A percentile compares a stretch with the other conserved stretches of the same genome.
phyloP scores from a whole-genome alignment of 2,888 invertebrate species.

The Timema podura region DNA sequence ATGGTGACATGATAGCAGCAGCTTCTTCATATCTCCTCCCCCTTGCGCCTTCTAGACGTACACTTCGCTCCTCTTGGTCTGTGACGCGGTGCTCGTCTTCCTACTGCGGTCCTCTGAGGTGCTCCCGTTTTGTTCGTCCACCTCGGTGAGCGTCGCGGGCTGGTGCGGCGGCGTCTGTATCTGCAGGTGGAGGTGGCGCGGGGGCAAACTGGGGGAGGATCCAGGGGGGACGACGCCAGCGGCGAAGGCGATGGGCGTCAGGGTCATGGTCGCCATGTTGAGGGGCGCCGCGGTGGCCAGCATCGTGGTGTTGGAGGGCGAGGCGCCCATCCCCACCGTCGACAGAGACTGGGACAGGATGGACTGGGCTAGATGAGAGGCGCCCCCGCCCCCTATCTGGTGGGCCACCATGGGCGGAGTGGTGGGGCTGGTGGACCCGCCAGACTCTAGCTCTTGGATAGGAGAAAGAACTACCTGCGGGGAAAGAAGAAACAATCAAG shows the following conservation, averaged over 20 bases:
- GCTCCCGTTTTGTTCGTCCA: slow-evolving; percentile 24
- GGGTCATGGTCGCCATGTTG: slow-evolving; percentile 37
- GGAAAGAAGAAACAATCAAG: background rate
- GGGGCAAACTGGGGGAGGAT: slow-evolving; percentile 36
- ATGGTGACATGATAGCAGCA: too few relatives aligned
- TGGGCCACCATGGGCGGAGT: too few relatives aligned
- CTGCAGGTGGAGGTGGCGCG: slow-evolving; percentile 37
- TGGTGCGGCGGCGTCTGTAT: slow-evolving; percentile 35
- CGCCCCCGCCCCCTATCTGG: slow-evolving; percentile 47
- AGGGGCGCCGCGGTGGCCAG: slow-evolving; percentile 38
- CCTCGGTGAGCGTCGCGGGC: slow-evolving; percentile 32
- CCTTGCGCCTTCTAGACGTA: slow-evolving; percentile 49
- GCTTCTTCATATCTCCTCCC: too few relatives aligned
- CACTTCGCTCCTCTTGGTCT: slow-evolving; percentile 51
- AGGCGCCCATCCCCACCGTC: slow-evolving; percentile 44
- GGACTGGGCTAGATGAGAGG: slow-evolving; percentile 74
- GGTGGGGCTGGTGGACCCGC: background rate
- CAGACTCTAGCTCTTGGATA: background rate
- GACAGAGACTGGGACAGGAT: slow-evolving; percentile 61
- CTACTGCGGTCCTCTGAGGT: slow-evolving; percentile 36
- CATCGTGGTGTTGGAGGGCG: slow-evolving; percentile 43
- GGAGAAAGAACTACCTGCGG: background rate
- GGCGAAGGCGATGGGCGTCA: slow-evolving; percentile 55
- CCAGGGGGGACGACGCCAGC: slow-evolving; percentile 53
- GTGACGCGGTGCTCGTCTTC: slow-evolving; percentile 45